Base-by-base conservation (phyloP, 1,140 invertebrate species). In the Globodera rostochiensis region DNA sequence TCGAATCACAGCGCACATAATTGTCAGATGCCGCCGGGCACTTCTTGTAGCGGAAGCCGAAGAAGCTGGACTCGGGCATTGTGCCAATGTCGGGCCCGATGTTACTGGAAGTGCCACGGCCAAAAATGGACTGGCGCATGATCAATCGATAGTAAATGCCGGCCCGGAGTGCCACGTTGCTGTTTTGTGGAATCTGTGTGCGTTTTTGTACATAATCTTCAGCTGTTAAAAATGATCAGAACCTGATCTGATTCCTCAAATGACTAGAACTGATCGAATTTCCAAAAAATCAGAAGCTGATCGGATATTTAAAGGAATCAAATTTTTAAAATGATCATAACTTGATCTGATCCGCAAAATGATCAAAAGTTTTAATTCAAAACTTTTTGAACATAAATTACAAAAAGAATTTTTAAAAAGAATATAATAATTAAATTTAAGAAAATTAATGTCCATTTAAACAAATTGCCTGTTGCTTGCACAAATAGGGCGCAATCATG, bases 401-500 rank as follows among this genome's bases (percentile, higher is more conserved):
- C 36, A 36, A 36, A 1, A 36, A 36, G 36, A 36, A 36, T 36
- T 36, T 36, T 3, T 36, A 36, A 36, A 36, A 36, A 36, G 36
- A 36, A 36, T 36, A 36, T 36, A 36, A 1, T 36, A 36, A 36
- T 36, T 36, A 36, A 36, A 36, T 36, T 36, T 36, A 36, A 36
- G 3, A 36, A 36, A 36, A 36, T 36, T 36, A 36, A 36, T 36
- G 36, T 36, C 36, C 1, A 36, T 36, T 36, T 36, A 36, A 36
- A 36, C 36, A 1, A 46, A 6, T 21, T 57, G 85, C 85, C 73
- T 88, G 88, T 75, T 89, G 88, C 82, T 89, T 89, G 76, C 88
- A 89, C 13, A 89, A 82, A 81, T 85, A 89, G 15, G 88, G 88
- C 49, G 89, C 88, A 80, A 89, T 89, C 88, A 89, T 89, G 7